Evolutionary conservation across 2,113 vertebrate species (phyloP).

Genomic region (Corydoras maculifer): DNA sequence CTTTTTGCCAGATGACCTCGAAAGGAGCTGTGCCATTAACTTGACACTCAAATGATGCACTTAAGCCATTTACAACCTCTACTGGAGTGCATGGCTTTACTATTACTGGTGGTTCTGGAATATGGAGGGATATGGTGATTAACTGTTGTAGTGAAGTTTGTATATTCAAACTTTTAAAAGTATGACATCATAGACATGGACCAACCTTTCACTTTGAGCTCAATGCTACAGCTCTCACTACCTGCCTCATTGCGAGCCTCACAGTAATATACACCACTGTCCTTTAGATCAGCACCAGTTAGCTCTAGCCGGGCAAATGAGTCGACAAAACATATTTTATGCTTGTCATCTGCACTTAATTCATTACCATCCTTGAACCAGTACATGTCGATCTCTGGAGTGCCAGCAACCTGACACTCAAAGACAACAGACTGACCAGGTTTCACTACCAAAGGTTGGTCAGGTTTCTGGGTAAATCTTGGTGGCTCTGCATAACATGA

Average conservation of each 20-base stretch:
- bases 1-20: slow-evolving; percentile 88
- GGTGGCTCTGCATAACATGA: slow-evolving; percentile 75
- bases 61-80: slow-evolving; percentile 79
- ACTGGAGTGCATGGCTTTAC: slow-evolving; percentile 69
- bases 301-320: slow-evolving; percentile 82
- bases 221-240: slow-evolving; percentile 88
- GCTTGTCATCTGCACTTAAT: slow-evolving; percentile 69
- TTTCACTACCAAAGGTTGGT: slow-evolving; percentile 77
- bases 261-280: slow-evolving; percentile 86
- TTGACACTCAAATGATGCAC: slow-evolving; percentile 75
- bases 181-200: slow-evolving; percentile 28
- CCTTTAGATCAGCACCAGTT: slow-evolving; percentile 66
- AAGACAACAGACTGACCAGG: slow-evolving; percentile 81
- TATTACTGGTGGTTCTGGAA: slow-evolving; percentile 84
- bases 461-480: slow-evolving; percentile 83
- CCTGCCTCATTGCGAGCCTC: slow-evolving; percentile 95
- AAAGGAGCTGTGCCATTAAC: slow-evolving; percentile 82
- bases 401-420: slow-evolving; percentile 88
- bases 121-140: slow-evolving; percentile 30
- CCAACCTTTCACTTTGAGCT: slow-evolving; percentile 96
- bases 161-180: too few species aligned
- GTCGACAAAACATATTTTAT: slow-evolving; percentile 73
- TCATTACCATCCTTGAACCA: slow-evolving; percentile 94
- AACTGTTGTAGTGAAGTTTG: too few species aligned
- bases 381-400: slow-evolving; percentile 82